phyloP scores from a whole-genome alignment of 2,113 vertebrate genomes.

The Mobula hypostoma region DNA sequence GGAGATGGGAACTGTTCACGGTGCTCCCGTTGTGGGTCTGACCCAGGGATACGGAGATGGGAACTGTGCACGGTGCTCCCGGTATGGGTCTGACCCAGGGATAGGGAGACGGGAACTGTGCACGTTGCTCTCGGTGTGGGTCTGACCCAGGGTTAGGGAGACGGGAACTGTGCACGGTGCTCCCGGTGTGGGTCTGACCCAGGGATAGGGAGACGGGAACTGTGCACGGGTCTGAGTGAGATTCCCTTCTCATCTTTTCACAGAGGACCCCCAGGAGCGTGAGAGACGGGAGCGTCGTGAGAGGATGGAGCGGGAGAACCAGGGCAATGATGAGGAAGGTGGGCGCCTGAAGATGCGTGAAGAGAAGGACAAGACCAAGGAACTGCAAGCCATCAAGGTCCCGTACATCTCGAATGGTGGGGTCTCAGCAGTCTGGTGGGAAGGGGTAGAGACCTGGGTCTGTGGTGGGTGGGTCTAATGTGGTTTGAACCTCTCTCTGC shows the following conservation, averaged over 20 bases:
- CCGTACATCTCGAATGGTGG: background rate
- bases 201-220: too few species aligned
- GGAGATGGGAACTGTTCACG: too few species aligned
- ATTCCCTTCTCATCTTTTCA: background rate
- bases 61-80: too few species aligned
- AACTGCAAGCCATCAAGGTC: constrained; percentile 91
- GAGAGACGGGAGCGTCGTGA: constrained; percentile 84
- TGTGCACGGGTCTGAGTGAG: background rate
- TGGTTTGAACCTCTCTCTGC: too few species aligned
- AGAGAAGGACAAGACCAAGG: constrained; percentile 95
- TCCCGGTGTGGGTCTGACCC: too few species aligned
- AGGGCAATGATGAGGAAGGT: constrained; percentile 87
- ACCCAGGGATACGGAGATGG: too few species aligned
- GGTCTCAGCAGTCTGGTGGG: background rate
- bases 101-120: too few species aligned
- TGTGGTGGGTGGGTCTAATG: background rate
- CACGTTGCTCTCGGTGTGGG: too few species aligned
- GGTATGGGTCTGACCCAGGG: too few species aligned
- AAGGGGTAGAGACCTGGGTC: background rate
- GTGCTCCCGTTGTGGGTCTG: too few species aligned
- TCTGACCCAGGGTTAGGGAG: too few species aligned
- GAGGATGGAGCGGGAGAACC: constrained; percentile 88
- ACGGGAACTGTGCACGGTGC: too few species aligned
- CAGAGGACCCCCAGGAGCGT: constrained; percentile 94
- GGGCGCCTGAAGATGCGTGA: constrained; percentile 88